These are phyloP conservation scores for Tychaedon coryphoeus DNA, from an alignment of 2,113 vertebrate species.

Conservation along the genomic window DNA sequence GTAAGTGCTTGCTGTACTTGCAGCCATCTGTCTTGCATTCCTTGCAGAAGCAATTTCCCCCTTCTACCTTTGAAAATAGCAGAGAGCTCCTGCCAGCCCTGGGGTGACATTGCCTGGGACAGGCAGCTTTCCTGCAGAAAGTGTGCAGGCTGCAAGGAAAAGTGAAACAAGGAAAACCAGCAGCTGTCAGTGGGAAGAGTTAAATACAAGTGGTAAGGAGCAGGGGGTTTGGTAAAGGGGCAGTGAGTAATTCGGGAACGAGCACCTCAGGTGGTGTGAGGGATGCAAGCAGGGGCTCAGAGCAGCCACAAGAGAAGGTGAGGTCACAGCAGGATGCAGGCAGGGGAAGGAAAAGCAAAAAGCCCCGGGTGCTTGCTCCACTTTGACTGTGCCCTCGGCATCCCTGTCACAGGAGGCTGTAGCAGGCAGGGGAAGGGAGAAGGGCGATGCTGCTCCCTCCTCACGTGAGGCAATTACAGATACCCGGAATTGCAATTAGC, in stretches of 20 bases:
- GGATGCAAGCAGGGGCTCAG: not conserved
- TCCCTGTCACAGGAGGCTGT: not conserved
- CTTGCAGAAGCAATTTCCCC: slow-evolving; percentile 4
- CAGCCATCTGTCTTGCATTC: not conserved
- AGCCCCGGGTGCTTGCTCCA: rapidly evolving
- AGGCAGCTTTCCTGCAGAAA: not conserved
- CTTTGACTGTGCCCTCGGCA: not conserved
- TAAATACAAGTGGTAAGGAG: not conserved
- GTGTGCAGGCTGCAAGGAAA: not conserved
- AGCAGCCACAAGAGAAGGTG: not conserved
- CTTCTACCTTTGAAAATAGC: not conserved
- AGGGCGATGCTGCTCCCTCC: not conserved
- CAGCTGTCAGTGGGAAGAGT: rapidly evolving
- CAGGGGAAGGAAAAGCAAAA: not conserved
- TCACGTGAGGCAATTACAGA: not conserved
- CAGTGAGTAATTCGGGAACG: not conserved
- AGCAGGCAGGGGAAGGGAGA: not conserved
- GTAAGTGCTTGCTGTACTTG: not conserved
- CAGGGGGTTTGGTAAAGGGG: not conserved
- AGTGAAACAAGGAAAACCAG: not conserved
- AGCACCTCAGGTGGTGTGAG: not conserved
- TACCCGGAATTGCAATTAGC: not conserved
- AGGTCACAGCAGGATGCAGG: not conserved
- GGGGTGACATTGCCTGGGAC: not conserved
- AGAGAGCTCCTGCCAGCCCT: not conserved